These are phyloP conservation scores for Sphyrna mokarran DNA, from an alignment of 2,113 vertebrate species.

Conservation along the genomic window DNA sequence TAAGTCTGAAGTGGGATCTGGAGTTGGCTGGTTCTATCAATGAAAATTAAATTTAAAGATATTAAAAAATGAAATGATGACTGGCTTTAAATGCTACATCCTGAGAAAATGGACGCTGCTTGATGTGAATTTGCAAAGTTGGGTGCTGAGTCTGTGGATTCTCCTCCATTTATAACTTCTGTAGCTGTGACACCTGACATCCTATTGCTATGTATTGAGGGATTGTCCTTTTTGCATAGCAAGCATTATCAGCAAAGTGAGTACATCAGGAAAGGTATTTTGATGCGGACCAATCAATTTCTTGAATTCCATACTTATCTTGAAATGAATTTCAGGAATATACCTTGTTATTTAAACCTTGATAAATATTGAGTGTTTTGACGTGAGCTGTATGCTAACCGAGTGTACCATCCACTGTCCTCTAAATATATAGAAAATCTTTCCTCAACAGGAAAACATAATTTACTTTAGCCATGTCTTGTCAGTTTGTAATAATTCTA, in stretches of 20 bases:
- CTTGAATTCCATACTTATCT: not conserved
- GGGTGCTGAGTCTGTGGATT: not conserved
- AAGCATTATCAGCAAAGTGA: not conserved
- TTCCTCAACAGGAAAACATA: not conserved
- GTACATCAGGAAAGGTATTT: not conserved
- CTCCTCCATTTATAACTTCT: not conserved
- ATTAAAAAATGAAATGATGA: not conserved
- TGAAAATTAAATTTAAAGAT: not conserved
- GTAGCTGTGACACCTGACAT: not conserved
- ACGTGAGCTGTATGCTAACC: not conserved
- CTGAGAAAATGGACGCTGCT: not conserved
- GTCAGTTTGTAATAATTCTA: not conserved
- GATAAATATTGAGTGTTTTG: not conserved
- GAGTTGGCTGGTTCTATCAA: not conserved
- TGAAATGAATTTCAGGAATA: not conserved
- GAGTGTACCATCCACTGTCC: not conserved
- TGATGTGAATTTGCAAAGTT: not conserved
- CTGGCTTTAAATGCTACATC: not conserved
- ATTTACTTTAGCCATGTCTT: not conserved
- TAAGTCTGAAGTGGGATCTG: too few relatives aligned
- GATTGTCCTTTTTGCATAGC: not conserved
- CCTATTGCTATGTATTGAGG: not conserved
- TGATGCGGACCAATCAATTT: not conserved
- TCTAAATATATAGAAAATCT: not conserved
- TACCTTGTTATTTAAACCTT: not conserved